These are phyloP conservation scores for Acromyrmex heyeri DNA, from an alignment of 1,140 invertebrate species.

Conservation along the genomic window DNA sequence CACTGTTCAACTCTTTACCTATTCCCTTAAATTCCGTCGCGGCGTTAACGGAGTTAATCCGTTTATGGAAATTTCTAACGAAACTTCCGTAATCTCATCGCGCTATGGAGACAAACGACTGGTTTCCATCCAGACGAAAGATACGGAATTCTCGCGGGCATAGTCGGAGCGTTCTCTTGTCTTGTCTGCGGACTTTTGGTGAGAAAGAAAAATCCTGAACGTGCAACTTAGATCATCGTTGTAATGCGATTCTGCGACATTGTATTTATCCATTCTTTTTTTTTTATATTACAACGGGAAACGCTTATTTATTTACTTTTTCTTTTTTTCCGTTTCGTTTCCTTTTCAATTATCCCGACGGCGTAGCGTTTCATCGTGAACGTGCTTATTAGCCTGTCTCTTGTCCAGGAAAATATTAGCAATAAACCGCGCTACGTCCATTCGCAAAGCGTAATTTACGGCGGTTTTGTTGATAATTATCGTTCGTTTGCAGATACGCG, in stretches of 20 bases:
- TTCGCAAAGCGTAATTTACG: conserved; percentile 58
- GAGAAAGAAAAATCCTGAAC: conserved; percentile 6
- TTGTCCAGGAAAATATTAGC: conserved; percentile 63
- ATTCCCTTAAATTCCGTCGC: conserved; percentile 23
- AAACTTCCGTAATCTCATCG: conserved; percentile 61
- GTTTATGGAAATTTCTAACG: conserved; percentile 60
- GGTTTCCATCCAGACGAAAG: conserved; percentile 37
- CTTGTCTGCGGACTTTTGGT: neutral
- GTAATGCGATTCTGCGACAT: neutral
- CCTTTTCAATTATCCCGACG: conserved; percentile 36
- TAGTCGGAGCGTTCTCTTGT: neutral
- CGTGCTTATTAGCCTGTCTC: conserved; percentile 63
- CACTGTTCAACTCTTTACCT: neutral
- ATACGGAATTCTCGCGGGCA: conserved; percentile 25
- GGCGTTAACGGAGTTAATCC: conserved; percentile 32
- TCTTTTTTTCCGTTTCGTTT: conserved; percentile 4
- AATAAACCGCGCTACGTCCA: conserved; percentile 60
- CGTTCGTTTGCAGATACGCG: conserved; percentile 32
- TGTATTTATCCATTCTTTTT: neutral
- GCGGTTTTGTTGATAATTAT: conserved; percentile 59
- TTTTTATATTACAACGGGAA: conserved; percentile 17
- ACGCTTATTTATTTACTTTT: conserved; percentile 33
- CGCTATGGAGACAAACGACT: conserved; percentile 43
- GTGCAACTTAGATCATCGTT: neutral
- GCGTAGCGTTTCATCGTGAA: conserved; percentile 49